Conservation (phyloP, 2,797 vertebrate species). For the Ctenopoma kingsleyae region DNA sequence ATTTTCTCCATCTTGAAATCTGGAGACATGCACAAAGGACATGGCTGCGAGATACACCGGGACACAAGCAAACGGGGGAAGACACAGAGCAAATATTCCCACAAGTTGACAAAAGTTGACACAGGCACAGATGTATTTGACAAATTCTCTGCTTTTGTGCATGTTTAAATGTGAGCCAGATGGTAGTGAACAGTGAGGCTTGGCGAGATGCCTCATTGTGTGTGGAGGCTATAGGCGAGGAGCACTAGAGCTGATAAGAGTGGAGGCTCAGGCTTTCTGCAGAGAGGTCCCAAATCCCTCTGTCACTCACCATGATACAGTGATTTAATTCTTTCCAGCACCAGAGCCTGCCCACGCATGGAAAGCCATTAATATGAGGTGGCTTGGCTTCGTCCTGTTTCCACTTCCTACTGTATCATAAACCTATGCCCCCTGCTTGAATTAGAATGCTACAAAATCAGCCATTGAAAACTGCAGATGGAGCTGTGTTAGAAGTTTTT, state of each 20-base stretch:
- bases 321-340: slow-evolving; percentile 85
- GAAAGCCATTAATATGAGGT: slow-evolving; percentile 71
- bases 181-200: slow-evolving; percentile 82
- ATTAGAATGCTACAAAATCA: slow-evolving; percentile 54
- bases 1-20: slow-evolving; percentile 63
- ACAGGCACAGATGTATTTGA: slow-evolving; percentile 86
- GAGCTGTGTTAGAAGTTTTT: slow-evolving; percentile 48
- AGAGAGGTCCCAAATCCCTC: slow-evolving; percentile 79
- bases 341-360: slow-evolving; percentile 73
- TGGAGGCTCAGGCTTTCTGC: slow-evolving; percentile 67
- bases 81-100: slow-evolving; percentile 82
- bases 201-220: slow-evolving; percentile 81
- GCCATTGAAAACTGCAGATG: slow-evolving; percentile 56
- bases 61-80: slow-evolving; percentile 61
- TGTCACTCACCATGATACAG: slow-evolving; percentile 82
- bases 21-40: slow-evolving; percentile 64
- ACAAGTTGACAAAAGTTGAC: slow-evolving; percentile 85
- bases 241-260: slow-evolving; percentile 81
- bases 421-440: slow-evolving; percentile 57
- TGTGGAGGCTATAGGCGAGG: slow-evolving; percentile 77
- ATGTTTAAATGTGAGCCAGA: slow-evolving; percentile 87
- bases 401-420: slow-evolving; percentile 79
- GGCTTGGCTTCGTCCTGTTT: slow-evolving; percentile 73
- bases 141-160: slow-evolving; percentile 86
- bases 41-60: slow-evolving; percentile 49